Evolutionary conservation across 2,113 vertebrate genomes (phyloP).

Genomic region (Rhynchomys soricoides): DNA sequence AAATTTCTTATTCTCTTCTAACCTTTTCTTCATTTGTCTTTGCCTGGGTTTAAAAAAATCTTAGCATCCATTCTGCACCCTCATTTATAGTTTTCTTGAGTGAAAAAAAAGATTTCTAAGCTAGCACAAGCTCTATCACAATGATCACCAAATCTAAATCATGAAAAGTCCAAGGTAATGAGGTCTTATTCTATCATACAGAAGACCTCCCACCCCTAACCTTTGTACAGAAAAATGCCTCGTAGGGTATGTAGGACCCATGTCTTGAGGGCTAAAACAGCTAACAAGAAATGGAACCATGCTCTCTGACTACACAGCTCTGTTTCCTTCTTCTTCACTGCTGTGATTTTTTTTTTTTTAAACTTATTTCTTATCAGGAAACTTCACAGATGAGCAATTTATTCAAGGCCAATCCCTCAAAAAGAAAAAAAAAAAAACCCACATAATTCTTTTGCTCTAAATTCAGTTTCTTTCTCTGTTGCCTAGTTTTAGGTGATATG

Average conservation of each 20-base stretch:
- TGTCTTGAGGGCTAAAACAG: background rate
- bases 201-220: background rate
- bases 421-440: background rate
- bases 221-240: conserved; percentile 24
- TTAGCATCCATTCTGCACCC: background rate
- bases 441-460: conserved; percentile 39
- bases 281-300: conserved; percentile 28
- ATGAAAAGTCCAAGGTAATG: conserved; percentile 44
- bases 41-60: conserved; percentile 42
- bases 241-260: background rate
- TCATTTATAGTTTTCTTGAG: background rate
- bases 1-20: background rate
- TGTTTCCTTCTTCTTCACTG: background rate
- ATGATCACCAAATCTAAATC: conserved; percentile 52
- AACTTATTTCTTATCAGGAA: conserved; percentile 38
- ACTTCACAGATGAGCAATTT: conserved; percentile 32
- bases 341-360: background rate
- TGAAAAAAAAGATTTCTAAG: conserved; percentile 19
- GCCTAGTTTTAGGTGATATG: background rate
- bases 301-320: background rate
- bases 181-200: conserved; percentile 26
- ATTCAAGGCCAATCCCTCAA: background rate
- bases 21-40: background rate
- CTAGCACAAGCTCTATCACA: background rate
- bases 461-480: conserved; percentile 25